Evolutionary conservation across 2,113 vertebrate genomes (phyloP).

Genomic region (Brevimyrus niger): DNA sequence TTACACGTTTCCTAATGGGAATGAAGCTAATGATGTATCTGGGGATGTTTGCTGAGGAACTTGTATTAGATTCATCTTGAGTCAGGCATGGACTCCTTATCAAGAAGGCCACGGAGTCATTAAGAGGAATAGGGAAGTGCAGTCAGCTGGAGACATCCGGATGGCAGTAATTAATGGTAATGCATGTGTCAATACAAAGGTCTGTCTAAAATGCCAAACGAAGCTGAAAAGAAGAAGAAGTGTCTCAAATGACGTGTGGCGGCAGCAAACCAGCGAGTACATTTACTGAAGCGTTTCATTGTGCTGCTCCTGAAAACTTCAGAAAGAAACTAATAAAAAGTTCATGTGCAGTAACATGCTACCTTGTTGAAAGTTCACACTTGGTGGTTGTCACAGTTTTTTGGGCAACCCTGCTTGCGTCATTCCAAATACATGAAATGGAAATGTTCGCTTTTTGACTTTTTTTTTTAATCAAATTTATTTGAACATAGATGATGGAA

Average conservation of each 20-base stretch:
- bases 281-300: not conserved
- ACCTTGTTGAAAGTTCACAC: not conserved
- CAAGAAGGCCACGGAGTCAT: not conserved
- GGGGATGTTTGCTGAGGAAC: conserved; percentile 17
- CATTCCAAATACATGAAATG: not conserved
- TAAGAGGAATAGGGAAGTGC: conserved; percentile 58
- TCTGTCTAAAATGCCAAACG: not conserved
- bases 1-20: conserved; percentile 3
- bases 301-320: too few relatives aligned
- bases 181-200: conserved; percentile 57
- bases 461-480: not conserved
- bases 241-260: not conserved
- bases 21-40: conserved; percentile 20
- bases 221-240: conserved; percentile 16
- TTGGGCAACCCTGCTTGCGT: not conserved
- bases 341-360: not conserved
- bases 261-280: not conserved
- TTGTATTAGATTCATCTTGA: conserved; percentile 15
- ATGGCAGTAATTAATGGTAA: conserved; percentile 54
- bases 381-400: not conserved
- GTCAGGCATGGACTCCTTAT: conserved; percentile 17
- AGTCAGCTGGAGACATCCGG: conserved; percentile 46
- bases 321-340: not conserved
- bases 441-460: not conserved
- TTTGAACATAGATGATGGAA: too few relatives aligned